Base-by-base conservation (phyloP, 1,140 invertebrate species). In the Brevipalpus yothersi region DNA sequence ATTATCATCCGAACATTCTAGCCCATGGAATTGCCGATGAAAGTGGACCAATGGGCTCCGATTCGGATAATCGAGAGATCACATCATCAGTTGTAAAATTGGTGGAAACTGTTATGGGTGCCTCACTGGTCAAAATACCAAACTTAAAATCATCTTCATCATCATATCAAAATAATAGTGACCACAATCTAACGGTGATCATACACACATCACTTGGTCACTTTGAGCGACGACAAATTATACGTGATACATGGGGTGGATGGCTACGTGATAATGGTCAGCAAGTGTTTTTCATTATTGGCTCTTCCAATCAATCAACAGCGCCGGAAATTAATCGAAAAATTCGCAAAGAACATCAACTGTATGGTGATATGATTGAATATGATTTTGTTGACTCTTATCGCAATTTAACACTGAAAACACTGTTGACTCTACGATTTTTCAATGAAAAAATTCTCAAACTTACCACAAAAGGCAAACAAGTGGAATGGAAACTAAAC, bases 321-420 rank as follows among this genome's bases (percentile, higher is more conserved):
- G 11, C 4, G 3, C 12, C 11, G 4, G 23, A 43, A 17, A 12
- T 58, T 7, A 56, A 45, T n/a, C 21, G 53, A 19, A 13, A 12
- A 15, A 19, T 63, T 4, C 17, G 31, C 3, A 51, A 72, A 56
- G 88, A 92, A 72, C 74, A 77, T 63, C 65, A 68, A 1, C 75
- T 78, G 59, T 77, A 79, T 68, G 75, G 78, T 21, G 89, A 93
- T 71, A 82, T 93, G 23, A 73, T 93, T 51, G 83, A 87, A 71
- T 79, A 78, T 12, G 76, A 86, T 67, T 92, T 90, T 67, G 53
- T 67, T 31, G 88, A 94, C 68, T 72, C 73, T 31, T 93, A 93
- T 70, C 92, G 79, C 66, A 93, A 93, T 68, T 92, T 91, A 68
- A 93, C 89, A 0, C 79, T 87, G n/a, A 93, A 93, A 75, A 88